Evolutionary conservation across 64 coral and sea anemone species (phyloP), one percentile per base, ranked within the genome.

Genomic region (Montipora cactus): DNA sequence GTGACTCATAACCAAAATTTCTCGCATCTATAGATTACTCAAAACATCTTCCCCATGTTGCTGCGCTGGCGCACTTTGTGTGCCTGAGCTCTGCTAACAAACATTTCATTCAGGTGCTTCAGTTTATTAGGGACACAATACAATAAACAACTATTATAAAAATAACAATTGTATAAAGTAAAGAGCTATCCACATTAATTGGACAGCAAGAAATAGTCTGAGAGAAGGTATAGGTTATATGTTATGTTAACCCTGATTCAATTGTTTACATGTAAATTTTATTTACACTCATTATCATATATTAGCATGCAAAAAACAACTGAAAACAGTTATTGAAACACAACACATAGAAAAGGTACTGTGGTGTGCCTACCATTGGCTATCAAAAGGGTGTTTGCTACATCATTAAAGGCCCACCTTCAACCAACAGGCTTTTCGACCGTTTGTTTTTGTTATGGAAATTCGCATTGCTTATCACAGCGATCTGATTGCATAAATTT

Each of bases 301-400:
- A 74, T 69, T 68, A 77, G 12, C 48, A 78, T n/a, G 15, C 45
- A 75, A 75, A 49, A 89, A 89, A 18, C 16, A 75, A 75, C 19
- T 19, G 72, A 4, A 57, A 74, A 90, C 57, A 90, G 58, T 15
- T 19, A 25, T 77, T 61, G 88, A 76, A 79, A 55, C 23, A 49
- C 49, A 90, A 51, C 9, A 59, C 19, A 67, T 51, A 67, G 48
- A 62, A 90, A 90, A 76, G 79, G 88, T 77, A 90, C 16, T 52
- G 11, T 81, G 37, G 75, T 25, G 16, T 75, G 20, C 18, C 75
- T 79, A 90, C 88, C 88, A 77, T 90, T 76, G 49, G 75, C 73
- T 20, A 78, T 28, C 37, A 89, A 76, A 48, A 90, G 88, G 88
- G 74, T 58, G 75, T 90, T 77, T 1, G 88, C 88, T 90, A 76